Base-by-base conservation (phyloP, 2,888 invertebrate genomes). In the Eupithecia pulchellata region DNA sequence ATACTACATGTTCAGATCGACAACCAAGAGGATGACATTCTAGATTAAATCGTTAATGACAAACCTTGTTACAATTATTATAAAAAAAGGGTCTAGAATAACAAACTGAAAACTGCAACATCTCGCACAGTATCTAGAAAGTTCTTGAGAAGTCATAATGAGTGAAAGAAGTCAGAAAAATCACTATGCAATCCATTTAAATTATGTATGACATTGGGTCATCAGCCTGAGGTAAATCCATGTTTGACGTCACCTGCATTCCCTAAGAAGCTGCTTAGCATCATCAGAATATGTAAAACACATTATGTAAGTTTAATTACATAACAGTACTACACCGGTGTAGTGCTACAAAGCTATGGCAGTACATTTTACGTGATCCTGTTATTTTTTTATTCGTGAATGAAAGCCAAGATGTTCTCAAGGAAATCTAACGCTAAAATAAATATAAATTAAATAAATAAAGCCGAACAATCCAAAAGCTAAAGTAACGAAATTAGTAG, bases 291-390 rank as follows among this genome's bases (percentile, higher is more conserved):
- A 72, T 69, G 72, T 69, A 60, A 69, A 69, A 60, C 39, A 58
- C 55, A 72, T 64, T 69, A 72, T 72, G 72, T 69, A 69, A 69
- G 66, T 72, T 72, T 72, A 62, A 69, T 72, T 72, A 72, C 69
- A 69, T 72, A 72, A 72, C 72, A 69, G 72, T 72, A 72, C 42
- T 64, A 64, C 66, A 66, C 72, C 72, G 68, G 65, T 68, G 34
- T 62, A 71, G 71, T 71, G 47, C 34, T 0, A 29, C 71, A 68
- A 42, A 65, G 27, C 17, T 66, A 32, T 17, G 29, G 27, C 14
- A 47, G n/a, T 20, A 8, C n/a, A 8, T 20, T 47, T 20, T 20
- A 20, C 11, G 34, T 34, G 8, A 30, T 6, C 8, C 8, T 30
- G 2, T 34, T 34, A 9, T 6, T 11, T 11, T 6, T 2, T 1